Conservation (phyloP, 1,140 invertebrate genomes). For the Helicorthomorpha holstii region DNA sequence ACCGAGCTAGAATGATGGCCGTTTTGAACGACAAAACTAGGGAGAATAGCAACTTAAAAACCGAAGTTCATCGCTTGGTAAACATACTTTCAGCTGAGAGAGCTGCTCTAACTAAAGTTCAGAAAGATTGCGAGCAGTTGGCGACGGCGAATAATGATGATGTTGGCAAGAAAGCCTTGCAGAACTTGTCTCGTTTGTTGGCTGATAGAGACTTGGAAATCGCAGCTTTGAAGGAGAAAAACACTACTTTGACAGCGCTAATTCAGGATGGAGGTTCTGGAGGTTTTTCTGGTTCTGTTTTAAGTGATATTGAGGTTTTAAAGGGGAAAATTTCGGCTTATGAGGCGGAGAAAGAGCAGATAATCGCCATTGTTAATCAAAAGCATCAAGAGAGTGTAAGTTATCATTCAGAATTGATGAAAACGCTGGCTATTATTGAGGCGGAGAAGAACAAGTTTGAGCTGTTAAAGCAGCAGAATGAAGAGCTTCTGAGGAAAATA, state of each 20-base stretch:
- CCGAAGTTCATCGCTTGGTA: constrained; percentile 27
- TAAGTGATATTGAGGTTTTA: constrained; percentile 25
- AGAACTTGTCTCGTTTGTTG: constrained; percentile 27
- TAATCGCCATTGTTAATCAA: constrained; percentile 51
- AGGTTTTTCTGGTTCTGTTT: constrained; percentile 10
- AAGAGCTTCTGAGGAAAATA: constrained; percentile 17
- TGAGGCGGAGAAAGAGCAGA: constrained; percentile 45
- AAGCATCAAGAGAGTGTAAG: constrained; percentile 67
- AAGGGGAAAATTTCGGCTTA: constrained; percentile 21
- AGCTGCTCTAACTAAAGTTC: constrained; percentile 23
- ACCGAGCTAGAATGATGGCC: constrained; percentile 25
- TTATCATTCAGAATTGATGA: constrained; percentile 66
- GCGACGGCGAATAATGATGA: constrained; percentile 14
- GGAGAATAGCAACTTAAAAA: constrained; percentile 25
- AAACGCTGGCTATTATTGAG: constrained; percentile 34
- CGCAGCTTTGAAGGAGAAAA: constrained; percentile 28
- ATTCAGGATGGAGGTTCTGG: not conserved
- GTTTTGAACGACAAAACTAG: constrained; percentile 28
- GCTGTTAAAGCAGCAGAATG: constrained; percentile 23
- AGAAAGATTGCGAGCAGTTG: constrained; percentile 22
- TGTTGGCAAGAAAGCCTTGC: constrained; percentile 26
- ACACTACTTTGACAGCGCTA: constrained; percentile 18
- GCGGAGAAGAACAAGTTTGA: constrained; percentile 21
- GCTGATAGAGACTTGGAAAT: constrained; percentile 30
- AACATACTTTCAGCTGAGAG: constrained; percentile 25